Base-by-base conservation (phyloP, 30 jellyfish, hydroid and myxozoan species). In the Pseudorhiza aurosa region DNA sequence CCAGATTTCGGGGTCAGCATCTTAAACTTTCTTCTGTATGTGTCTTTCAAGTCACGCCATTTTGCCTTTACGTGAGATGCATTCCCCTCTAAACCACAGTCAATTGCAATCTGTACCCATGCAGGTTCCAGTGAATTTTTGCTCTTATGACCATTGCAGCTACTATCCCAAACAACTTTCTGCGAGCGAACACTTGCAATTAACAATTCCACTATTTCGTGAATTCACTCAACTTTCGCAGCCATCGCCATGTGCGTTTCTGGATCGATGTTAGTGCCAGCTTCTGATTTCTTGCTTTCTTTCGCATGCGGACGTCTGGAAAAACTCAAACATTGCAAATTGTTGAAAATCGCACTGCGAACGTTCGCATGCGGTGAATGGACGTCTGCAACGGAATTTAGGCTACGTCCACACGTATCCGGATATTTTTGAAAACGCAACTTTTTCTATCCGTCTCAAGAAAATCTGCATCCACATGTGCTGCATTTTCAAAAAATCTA, bases 1-100 rank as follows among this genome's bases (percentile, higher is more conserved):
- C 74, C 85, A 72, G 85, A 72, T 72, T 72, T 72, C 24, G 75
- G 85, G 53, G 77, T 72, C 75, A 72, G 74, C 45, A 35, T 17
- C 75, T 46, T 70, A 18, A 70, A 45, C 75, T 70, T 70, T 44
- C 43, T 70, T 68, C 76, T 29, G 26, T 70, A 44, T 24, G 84
- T 70, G 75, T 70, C 84, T 45, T 45, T 70, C 84, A 70, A 36
- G 44, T 70, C 75, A 35, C 50, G 84, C 84, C 71, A 70, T 42
- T 70, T 70, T 70, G 69, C 33, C 45, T 43, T 22, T 15, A 28
- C 83, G 45, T 69, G 45, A 2, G 24, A 19, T n/a, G 83, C 70
- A 22, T 50, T 68, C 55, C 83, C 83, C 45, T 69, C 83, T 24
- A 69, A 58, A 24, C 83, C 83, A 27, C 43, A 5, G 30, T 42